Evolutionary conservation across 1,140 invertebrate genomes (phyloP).

Genomic region (Drosophila bipectinata): DNA sequence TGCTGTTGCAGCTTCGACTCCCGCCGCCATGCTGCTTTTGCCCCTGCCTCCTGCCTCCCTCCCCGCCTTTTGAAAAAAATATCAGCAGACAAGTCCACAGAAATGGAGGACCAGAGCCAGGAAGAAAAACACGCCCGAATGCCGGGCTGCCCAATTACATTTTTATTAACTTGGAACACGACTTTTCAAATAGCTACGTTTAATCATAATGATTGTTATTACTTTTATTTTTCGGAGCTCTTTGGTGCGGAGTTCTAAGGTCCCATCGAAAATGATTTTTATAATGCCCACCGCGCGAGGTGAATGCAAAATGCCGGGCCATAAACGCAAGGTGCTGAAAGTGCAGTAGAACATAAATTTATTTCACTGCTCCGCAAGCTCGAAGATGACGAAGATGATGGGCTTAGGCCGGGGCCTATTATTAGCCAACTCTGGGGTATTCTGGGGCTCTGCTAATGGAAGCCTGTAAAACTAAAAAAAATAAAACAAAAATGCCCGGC

Average conservation of each 20-base stretch:
- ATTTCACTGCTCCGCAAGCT: conserved; percentile 42
- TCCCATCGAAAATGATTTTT: conserved; percentile 35
- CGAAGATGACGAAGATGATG: conserved; percentile 13
- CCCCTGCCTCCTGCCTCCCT: conserved; percentile 30
- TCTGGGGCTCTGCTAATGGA: conserved; percentile 35
- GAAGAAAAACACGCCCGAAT: conserved; percentile 52
- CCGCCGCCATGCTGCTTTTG: conserved; percentile 40
- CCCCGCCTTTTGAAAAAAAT: not conserved
- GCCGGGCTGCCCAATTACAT: conserved; percentile 76
- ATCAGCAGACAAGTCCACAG: conserved; percentile 30
- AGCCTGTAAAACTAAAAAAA: conserved; percentile 7
- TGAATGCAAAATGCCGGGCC: conserved; percentile 42
- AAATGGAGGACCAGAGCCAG: conserved; percentile 22
- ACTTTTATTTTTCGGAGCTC: conserved; percentile 50
- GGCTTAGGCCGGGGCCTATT: conserved; percentile 37
- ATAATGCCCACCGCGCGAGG: conserved; percentile 39
- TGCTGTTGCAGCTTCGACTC: conserved; percentile 52
- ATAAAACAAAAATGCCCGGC: conserved; percentile 35
- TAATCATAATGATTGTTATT: conserved; percentile 84
- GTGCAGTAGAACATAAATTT: conserved; percentile 61
- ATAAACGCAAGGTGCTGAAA: conserved; percentile 65
- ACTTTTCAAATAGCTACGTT: conserved; percentile 80
- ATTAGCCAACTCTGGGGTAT: conserved; percentile 39
- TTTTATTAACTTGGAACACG: conserved; percentile 83
- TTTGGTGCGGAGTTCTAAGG: conserved; percentile 49